These are phyloP conservation scores for Scolopax bukidnonensis DNA, from an alignment of 2,797 vertebrate genomes.

Conservation along the genomic window DNA sequence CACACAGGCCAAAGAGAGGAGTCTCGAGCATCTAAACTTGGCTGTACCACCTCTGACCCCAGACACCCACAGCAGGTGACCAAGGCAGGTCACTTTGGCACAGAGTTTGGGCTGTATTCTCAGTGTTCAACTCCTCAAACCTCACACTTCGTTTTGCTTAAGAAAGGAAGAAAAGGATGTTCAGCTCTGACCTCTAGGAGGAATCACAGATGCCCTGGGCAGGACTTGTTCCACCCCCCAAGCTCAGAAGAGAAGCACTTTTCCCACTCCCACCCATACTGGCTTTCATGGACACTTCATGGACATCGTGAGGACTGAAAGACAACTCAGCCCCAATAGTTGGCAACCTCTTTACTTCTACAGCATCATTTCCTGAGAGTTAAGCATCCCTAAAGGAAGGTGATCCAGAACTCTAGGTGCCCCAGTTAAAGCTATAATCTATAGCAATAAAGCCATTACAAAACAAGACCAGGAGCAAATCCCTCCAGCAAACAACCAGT, in stretches of 20 bases:
- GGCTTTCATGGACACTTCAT: background rate
- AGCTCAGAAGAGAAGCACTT: background rate
- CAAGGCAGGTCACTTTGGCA: background rate
- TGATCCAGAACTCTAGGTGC: constrained; percentile 32
- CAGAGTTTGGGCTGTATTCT: background rate
- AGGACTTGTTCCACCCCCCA: background rate
- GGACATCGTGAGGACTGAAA: background rate
- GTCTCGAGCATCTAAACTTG: background rate
- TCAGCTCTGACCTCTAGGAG: background rate
- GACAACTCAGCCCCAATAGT: background rate
- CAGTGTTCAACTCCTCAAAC: fast-evolving
- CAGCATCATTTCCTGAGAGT: constrained; percentile 19
- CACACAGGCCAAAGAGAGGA: background rate
- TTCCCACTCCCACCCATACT: background rate
- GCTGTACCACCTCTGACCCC: background rate
- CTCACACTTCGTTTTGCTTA: background rate
- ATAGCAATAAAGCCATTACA: constrained; percentile 14
- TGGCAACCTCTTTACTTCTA: background rate
- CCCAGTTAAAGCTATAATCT: constrained; percentile 38
- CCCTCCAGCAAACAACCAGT: constrained; percentile 38
- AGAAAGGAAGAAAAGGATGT: background rate
- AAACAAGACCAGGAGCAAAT: constrained; percentile 52
- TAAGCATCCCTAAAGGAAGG: constrained; percentile 26
- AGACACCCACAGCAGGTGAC: background rate
- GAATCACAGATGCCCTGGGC: background rate